Conservation (phyloP, 2,888 invertebrate species). For the Dryobota labecula region DNA sequence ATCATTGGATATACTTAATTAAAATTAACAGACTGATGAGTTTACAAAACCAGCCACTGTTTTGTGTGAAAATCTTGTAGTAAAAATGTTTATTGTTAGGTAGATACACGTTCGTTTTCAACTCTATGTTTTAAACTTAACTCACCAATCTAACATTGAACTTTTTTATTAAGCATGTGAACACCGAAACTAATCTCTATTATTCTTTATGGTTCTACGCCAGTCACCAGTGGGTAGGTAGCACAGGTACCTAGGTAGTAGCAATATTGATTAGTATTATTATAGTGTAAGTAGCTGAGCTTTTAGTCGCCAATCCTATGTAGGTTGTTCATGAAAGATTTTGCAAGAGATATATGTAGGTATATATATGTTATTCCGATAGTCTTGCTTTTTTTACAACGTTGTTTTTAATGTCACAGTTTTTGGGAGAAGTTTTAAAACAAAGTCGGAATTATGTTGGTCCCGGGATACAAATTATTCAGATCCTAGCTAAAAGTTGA, state of each 20-base stretch:
- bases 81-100: background rate
- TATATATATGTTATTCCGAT: background rate
- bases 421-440: conserved; percentile 16
- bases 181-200: background rate
- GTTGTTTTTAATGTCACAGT: background rate
- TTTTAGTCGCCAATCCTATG: background rate
- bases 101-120: background rate
- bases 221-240: background rate
- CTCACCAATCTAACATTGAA: background rate
- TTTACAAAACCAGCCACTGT: background rate
- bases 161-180: background rate
- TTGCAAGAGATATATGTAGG: background rate
- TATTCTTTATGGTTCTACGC: background rate
- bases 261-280: background rate
- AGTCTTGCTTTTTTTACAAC: background rate
- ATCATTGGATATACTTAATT: background rate
- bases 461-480: conserved; percentile 39
- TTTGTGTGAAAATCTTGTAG: background rate
- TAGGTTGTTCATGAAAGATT: background rate
- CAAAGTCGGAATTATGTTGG: conserved; percentile 34
- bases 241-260: too few relatives aligned
- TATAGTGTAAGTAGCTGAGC: too few relatives aligned
- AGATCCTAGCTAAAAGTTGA: conserved; percentile 26
- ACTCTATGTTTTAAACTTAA: background rate
- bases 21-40: background rate